Conservation (phyloP, 2,113 vertebrate genomes). For the Guaruba guarouba region DNA sequence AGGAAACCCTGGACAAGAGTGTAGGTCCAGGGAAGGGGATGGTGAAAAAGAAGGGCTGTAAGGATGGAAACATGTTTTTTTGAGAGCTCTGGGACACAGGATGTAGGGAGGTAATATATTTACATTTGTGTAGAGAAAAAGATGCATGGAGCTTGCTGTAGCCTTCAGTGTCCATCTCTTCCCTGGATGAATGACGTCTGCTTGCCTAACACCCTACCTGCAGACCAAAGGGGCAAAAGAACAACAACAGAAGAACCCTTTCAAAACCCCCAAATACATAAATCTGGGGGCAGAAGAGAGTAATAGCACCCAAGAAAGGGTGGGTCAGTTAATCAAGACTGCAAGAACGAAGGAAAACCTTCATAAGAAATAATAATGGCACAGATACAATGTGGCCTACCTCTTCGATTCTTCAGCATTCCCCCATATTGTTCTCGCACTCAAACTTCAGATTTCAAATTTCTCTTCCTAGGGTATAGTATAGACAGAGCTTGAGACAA, state of each 20-base stretch:
- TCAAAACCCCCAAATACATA: background rate
- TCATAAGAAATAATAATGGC: background rate
- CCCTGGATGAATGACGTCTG: background rate
- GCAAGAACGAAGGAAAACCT: background rate
- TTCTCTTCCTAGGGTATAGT: background rate
- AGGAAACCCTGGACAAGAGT: background rate
- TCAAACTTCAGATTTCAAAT: background rate
- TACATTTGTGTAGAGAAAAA: background rate
- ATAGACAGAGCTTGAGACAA: background rate
- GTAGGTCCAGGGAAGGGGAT: background rate
- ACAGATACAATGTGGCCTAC: background rate
- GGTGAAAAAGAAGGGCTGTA: background rate
- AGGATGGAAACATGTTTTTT: background rate
- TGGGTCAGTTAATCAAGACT: background rate
- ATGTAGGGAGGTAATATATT: background rate
- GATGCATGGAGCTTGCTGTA: background rate
- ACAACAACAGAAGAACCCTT: background rate
- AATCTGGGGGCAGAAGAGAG: background rate
- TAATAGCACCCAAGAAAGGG: background rate
- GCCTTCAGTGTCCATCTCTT: background rate
- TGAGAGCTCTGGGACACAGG: background rate
- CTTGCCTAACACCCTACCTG: background rate
- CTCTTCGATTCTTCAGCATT: background rate
- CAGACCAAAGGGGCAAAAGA: background rate
- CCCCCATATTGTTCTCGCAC: background rate